Evolutionary conservation across 2,113 vertebrate species (phyloP).

Genomic region (Anarhynchus alexandrinus): DNA sequence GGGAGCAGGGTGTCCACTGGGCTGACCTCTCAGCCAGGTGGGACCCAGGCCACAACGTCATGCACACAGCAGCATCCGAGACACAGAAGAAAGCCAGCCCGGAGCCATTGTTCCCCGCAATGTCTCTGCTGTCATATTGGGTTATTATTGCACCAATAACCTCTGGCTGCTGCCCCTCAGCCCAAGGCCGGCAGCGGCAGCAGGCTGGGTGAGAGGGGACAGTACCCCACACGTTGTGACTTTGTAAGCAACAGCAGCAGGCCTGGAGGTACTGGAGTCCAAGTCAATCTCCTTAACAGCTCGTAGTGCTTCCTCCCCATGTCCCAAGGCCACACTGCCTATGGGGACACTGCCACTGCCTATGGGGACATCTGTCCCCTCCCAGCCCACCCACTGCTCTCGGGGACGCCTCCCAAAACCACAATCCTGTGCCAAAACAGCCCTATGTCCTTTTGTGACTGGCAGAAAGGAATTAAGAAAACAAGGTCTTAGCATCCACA

Average conservation of each 20-base stretch:
- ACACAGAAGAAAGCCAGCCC: not conserved
- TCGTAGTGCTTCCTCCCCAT: not conserved
- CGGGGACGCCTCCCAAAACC: not conserved
- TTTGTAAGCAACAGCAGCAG: not conserved
- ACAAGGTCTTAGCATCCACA: not conserved
- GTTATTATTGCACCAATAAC: rapidly evolving
- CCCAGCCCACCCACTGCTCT: rapidly evolving
- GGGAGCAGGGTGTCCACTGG: not conserved
- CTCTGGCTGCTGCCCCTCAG: not conserved
- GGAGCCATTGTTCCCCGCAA: rapidly evolving
- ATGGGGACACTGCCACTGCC: not conserved
- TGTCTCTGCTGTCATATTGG: rapidly evolving
- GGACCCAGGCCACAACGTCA: not conserved
- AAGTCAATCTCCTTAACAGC: not conserved
- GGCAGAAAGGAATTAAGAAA: not conserved
- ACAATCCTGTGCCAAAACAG: not conserved
- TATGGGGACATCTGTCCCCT: not conserved
- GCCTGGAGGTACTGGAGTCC: not conserved
- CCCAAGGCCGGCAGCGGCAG: not conserved
- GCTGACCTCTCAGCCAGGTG: not conserved
- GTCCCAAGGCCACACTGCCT: not conserved
- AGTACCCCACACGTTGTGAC: rapidly evolving
- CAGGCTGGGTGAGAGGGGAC: not conserved
- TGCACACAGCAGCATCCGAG: not conserved
- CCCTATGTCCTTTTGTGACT: not conserved